Conservation (phyloP, 1,140 invertebrate genomes). For the Brachionus rotundiformis region DNA sequence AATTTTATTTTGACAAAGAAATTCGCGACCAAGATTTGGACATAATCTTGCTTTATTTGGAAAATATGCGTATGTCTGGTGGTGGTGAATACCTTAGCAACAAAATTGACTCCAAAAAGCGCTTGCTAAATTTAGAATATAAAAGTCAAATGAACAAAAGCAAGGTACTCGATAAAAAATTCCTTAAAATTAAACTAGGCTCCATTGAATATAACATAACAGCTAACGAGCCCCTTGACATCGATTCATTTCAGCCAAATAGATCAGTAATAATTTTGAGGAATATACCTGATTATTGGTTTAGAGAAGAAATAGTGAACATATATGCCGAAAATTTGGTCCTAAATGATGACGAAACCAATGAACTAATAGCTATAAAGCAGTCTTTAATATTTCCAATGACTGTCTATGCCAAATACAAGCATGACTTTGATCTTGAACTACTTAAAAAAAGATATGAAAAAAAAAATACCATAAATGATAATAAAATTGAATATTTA, state of each 20-base stretch:
- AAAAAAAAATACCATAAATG: not conserved
- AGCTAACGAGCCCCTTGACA: slow-evolving; percentile 4
- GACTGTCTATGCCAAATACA: slow-evolving; percentile 26
- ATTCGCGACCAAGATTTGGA: not conserved
- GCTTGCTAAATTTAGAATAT: not conserved
- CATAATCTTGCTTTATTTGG: slow-evolving; percentile 4
- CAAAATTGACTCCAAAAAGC: not conserved
- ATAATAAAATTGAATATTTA: not conserved
- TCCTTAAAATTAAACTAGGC: not conserved
- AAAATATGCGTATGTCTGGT: slow-evolving; percentile 13
- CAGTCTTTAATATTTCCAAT: not conserved
- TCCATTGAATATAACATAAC: slow-evolving; percentile 9
- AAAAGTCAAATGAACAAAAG: not conserved
- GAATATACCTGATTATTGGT: not conserved
- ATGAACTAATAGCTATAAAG: not conserved
- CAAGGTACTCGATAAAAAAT: not conserved
- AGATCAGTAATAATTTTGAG: not conserved
- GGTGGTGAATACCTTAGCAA: not conserved
- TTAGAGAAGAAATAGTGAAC: not conserved
- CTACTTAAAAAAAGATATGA: not conserved
- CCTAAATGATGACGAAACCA: slow-evolving; percentile 1
- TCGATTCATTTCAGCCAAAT: not conserved
- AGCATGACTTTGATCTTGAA: not conserved
- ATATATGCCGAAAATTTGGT: slow-evolving; percentile 40
- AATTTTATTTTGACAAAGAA: slow-evolving; percentile 19